phyloP scores from a whole-genome alignment of 1,140 invertebrate species.

The Bombus consobrinus region DNA sequence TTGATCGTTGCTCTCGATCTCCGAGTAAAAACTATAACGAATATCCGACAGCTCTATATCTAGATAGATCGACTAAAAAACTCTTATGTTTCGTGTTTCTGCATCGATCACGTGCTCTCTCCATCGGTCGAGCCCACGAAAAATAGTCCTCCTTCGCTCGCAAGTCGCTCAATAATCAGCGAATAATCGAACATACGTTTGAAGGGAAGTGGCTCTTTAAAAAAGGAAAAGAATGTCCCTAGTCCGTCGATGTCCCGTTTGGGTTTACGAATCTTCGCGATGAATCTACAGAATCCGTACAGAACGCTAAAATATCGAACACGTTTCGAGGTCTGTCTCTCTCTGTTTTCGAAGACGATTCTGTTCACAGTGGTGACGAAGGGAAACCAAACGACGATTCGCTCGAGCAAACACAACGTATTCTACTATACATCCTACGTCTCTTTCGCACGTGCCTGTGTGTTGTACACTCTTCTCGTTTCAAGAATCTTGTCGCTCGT shows the following conservation, averaged over 20 bases:
- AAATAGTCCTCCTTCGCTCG: neutral
- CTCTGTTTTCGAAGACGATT: neutral
- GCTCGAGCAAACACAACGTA: neutral
- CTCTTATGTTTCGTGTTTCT: neutral
- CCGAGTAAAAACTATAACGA: slow-evolving; percentile 20
- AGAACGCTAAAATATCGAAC: slow-evolving; percentile 2
- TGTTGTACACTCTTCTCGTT: neutral
- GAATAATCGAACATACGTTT: too few species aligned
- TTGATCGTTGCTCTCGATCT: neutral
- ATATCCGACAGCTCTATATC: neutral
- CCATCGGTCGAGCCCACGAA: neutral
- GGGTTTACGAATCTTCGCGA: neutral
- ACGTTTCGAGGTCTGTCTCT: neutral
- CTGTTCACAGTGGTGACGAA: neutral
- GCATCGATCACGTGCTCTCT: neutral
- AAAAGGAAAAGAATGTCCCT: neutral
- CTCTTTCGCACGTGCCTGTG: too few species aligned
- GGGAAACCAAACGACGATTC: slow-evolving; percentile 4
- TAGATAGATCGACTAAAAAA: slow-evolving; percentile 7
- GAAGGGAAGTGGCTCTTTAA: neutral
- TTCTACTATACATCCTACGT: neutral
- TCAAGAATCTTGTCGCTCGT: neutral
- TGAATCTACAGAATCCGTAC: neutral
- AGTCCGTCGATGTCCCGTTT: neutral
- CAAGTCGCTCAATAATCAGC: too few species aligned